Percentiles rank a stretch among this genome's conserved stretches.
These are phyloP conservation scores for Pectinophora gossypiella DNA, from an alignment of 1,140 invertebrate species.

Conservation along the genomic window DNA sequence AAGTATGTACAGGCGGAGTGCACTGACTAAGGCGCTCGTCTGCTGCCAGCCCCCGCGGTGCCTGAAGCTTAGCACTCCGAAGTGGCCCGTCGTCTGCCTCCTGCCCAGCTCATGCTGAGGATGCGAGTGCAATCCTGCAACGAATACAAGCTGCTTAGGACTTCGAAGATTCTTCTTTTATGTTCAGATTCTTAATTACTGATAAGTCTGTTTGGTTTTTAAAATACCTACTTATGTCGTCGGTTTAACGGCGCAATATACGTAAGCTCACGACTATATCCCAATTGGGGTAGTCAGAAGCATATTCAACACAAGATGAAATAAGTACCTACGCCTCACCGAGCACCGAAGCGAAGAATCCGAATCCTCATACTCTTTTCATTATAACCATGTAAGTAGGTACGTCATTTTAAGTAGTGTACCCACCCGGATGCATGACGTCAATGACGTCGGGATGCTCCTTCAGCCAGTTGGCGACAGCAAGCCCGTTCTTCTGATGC, in stretches of 20 bases:
- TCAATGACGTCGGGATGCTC: conserved; percentile 78
- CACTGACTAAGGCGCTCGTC: conserved; percentile 36
- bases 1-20: conserved; percentile 85
- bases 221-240: too few species aligned
- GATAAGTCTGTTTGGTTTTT: too few species aligned
- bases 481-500: conserved; percentile 82
- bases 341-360: too few species aligned
- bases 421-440: conserved; percentile 80
- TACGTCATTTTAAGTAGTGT: neutral
- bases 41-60: conserved; percentile 83
- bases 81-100: conserved; percentile 88
- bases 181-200: too few species aligned
- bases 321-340: too few species aligned
- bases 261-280: too few species aligned
- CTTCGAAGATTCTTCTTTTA: too few species aligned
- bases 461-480: conserved; percentile 84
- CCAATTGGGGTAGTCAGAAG: too few species aligned
- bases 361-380: too few species aligned
- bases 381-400: neutral
- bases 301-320: too few species aligned
- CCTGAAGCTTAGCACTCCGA: conserved; percentile 93
- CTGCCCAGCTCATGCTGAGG: conserved; percentile 88
- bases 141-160: too few species aligned
- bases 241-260: too few species aligned
- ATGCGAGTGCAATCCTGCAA: conserved; percentile 86